These are phyloP conservation scores for Puma concolor DNA, from an alignment of 2,113 vertebrate species.

Conservation along the genomic window DNA sequence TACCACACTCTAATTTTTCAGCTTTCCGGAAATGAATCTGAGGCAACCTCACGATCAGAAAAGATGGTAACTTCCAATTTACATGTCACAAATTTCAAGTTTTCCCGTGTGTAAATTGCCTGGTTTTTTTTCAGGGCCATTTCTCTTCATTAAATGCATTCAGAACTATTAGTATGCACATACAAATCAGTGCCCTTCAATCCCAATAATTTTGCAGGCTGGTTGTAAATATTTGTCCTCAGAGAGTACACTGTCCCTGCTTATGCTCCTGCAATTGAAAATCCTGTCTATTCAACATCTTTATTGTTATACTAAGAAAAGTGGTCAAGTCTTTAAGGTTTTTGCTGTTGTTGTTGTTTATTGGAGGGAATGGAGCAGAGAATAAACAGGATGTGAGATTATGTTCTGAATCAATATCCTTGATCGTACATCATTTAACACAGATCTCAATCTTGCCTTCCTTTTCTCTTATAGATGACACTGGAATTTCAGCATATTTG, in stretches of 20 bases:
- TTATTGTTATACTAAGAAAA: neutral
- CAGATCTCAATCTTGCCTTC: neutral
- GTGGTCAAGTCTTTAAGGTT: neutral
- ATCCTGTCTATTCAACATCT: neutral
- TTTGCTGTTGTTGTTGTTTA: neutral
- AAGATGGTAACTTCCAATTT: neutral
- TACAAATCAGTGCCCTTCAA: neutral
- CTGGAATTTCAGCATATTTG: neutral
- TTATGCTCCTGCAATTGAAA: neutral
- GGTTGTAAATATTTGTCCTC: conserved; percentile 13
- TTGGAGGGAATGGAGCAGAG: neutral
- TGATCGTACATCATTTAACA: neutral
- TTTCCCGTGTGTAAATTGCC: neutral
- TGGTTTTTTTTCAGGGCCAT: neutral
- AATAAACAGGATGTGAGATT: neutral
- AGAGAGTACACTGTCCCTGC: neutral
- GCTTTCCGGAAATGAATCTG: neutral
- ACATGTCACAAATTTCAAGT: neutral
- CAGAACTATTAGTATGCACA: neutral
- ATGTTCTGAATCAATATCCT: neutral
- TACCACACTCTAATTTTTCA: neutral
- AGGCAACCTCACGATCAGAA: neutral
- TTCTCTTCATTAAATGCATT: neutral
- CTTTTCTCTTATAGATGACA: neutral
- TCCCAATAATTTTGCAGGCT: neutral